Percentiles rank a stretch among this genome's conserved stretches.
phyloP scores from a whole-genome alignment of 2,113 vertebrate genomes.

The Odontophorus gujanensis region DNA sequence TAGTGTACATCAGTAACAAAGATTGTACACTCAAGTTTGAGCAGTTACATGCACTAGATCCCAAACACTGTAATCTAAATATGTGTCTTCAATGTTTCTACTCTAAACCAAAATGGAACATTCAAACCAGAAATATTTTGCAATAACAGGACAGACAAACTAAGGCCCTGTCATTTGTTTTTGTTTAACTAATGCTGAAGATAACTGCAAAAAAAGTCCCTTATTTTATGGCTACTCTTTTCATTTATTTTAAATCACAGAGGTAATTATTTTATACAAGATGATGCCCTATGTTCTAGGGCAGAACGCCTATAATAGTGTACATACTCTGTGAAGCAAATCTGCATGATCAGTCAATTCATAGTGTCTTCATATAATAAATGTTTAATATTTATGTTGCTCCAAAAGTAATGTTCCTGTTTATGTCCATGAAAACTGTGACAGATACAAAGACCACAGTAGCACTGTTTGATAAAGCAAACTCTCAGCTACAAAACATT shows the following conservation, averaged over 20 bases:
- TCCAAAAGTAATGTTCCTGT: too few relatives aligned
- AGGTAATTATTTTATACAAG: constrained; percentile 13
- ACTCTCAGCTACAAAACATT: background rate
- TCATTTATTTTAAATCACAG: background rate
- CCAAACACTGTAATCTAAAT: background rate
- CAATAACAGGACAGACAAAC: background rate
- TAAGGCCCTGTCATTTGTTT: background rate
- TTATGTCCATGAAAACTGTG: too few relatives aligned
- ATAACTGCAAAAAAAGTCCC: background rate
- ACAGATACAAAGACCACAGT: too few relatives aligned
- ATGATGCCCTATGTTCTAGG: background rate
- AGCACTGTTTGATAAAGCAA: too few relatives aligned
- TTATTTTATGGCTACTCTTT: background rate
- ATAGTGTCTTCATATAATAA: background rate
- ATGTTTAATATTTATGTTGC: background rate
- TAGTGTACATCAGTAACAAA: background rate
- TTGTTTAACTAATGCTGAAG: background rate
- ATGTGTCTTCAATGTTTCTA: background rate
- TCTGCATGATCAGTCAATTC: background rate
- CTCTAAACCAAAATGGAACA: background rate
- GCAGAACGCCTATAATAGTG: background rate
- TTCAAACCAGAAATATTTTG: background rate
- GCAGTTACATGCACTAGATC: background rate
- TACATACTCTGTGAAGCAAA: background rate
- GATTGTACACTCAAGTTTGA: background rate